phyloP scores from a whole-genome alignment of 2,797 vertebrate species.

The Crypturellus tataupa region DNA sequence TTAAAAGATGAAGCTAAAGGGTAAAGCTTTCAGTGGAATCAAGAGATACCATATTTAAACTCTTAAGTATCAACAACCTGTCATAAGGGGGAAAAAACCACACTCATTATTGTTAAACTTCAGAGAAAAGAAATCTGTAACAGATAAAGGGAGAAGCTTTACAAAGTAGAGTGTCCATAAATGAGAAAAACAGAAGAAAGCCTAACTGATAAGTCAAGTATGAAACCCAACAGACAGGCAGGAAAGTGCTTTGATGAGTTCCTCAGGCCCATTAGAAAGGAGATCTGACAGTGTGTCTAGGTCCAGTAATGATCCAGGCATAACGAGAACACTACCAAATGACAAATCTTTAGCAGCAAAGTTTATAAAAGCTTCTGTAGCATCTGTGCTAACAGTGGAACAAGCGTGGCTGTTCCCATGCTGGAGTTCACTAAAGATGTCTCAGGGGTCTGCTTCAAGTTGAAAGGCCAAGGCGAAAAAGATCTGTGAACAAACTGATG shows the following conservation, averaged over 20 bases:
- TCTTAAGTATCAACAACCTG: not conserved
- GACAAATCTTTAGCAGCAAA: not conserved
- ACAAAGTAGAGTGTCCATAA: not conserved
- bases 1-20: not conserved
- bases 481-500: not conserved
- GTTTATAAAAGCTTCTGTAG: not conserved
- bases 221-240: not conserved
- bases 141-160: not conserved
- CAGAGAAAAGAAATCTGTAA: not conserved
- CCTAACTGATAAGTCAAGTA: not conserved
- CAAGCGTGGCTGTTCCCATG: not conserved
- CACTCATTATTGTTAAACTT: not conserved
- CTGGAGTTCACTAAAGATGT: not conserved
- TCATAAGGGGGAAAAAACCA: not conserved
- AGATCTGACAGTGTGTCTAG: not conserved
- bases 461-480: not conserved
- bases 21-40: not conserved
- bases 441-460: not conserved
- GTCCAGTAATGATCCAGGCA: not conserved
- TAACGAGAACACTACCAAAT: not conserved
- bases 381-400: not conserved
- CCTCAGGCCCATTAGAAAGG: not conserved
- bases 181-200: not conserved
- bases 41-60: not conserved
- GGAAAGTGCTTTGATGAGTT: not conserved